These are phyloP conservation scores for Stomatorhinus walkeri DNA, from an alignment of 2,797 vertebrate genomes.

Conservation along the genomic window DNA sequence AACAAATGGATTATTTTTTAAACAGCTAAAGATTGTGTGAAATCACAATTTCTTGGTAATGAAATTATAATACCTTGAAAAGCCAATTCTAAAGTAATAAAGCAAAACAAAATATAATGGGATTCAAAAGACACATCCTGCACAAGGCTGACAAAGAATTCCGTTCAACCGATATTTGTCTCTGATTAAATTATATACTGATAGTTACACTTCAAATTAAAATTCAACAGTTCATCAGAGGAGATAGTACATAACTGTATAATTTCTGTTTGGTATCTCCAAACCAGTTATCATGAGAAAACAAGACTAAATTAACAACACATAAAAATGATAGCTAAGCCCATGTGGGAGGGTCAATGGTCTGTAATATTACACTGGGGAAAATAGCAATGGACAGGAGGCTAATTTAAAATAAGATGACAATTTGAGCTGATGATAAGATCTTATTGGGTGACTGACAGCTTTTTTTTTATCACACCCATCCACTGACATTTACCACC, in stretches of 20 bases:
- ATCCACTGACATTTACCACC: background rate
- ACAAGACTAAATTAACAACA: background rate
- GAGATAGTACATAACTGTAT: background rate
- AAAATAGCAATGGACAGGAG: background rate
- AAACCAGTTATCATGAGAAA: background rate
- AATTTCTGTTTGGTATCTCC: background rate
- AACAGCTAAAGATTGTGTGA: background rate
- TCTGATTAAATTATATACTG: background rate
- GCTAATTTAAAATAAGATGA: background rate
- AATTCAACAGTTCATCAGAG: background rate
- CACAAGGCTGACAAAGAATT: background rate
- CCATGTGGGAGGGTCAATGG: background rate
- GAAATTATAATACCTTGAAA: constrained; percentile 6
- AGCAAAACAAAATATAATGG: constrained; percentile 1
- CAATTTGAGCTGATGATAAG: background rate
- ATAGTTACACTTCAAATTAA: constrained; percentile 1
- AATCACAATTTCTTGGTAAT: background rate
- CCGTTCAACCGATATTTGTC: background rate
- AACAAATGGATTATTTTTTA: background rate
- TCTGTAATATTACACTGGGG: background rate
- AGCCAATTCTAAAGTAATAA: background rate
- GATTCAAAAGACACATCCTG: background rate
- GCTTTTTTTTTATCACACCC: background rate
- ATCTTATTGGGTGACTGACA: background rate
- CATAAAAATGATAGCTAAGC: background rate